A percentile compares a stretch with the other conserved stretches of the same genome.
Conservation (phyloP, 2,113 vertebrate species). For the Tamias sibiricus region DNA sequence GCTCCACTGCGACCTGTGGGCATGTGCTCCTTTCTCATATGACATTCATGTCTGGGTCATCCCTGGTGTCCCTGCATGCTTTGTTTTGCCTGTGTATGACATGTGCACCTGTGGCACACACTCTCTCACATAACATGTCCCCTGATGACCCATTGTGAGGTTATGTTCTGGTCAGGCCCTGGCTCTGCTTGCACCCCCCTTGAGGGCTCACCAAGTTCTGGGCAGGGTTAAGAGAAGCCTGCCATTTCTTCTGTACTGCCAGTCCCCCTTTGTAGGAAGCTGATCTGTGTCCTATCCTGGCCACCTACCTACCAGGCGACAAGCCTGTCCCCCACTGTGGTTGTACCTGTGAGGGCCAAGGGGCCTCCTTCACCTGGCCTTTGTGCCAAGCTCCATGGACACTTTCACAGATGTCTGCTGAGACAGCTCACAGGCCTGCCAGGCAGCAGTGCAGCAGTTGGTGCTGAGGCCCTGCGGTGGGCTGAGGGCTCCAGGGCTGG, state of each 20-base stretch:
- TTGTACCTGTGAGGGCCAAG: not conserved
- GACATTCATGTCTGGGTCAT: no score
- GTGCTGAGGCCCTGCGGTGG: not conserved
- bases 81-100: not conserved
- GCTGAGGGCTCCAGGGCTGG: not conserved
- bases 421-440: not conserved
- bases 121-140: not conserved
- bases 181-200: not conserved
- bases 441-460: not conserved
- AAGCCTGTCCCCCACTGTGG: not conserved
- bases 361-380: not conserved
- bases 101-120: not conserved
- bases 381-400: not conserved
- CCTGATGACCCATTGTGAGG: not conserved
- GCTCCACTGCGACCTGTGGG: not conserved
- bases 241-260: not conserved
- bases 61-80: not conserved
- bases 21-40: rapidly evolving
- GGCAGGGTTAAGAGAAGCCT: not conserved
- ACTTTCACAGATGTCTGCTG: not conserved
- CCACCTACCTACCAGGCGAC: not conserved
- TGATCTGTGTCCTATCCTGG: not conserved
- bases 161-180: not conserved
- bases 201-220: not conserved
- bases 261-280: not conserved